These are phyloP conservation scores for Platycnemis pennipes DNA, from an alignment of 2,888 invertebrate genomes.

Conservation along the genomic window DNA sequence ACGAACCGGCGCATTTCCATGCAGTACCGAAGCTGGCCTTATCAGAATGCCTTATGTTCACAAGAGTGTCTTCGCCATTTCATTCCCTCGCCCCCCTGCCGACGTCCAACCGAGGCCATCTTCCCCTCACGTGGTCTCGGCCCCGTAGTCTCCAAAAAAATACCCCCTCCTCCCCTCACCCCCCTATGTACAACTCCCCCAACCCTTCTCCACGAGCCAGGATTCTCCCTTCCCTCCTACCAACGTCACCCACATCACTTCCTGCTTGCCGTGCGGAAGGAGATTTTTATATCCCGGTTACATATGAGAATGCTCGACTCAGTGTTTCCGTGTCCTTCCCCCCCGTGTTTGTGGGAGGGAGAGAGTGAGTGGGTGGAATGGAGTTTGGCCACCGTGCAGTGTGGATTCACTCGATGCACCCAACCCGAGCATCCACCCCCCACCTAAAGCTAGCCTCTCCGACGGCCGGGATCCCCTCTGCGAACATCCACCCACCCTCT, in stretches of 20 bases:
- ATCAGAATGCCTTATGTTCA: neutral
- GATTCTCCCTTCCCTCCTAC: neutral
- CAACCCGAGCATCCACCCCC: neutral
- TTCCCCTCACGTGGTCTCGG: neutral
- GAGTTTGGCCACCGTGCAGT: slow-evolving; percentile 1
- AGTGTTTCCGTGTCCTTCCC: neutral
- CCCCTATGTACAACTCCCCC: neutral
- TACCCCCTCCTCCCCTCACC: too few species aligned
- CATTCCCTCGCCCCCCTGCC: neutral
- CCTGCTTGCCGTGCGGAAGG: neutral
- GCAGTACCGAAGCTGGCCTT: neutral
- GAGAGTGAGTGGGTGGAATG: neutral
- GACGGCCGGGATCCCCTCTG: neutral
- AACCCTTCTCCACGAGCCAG: neutral
- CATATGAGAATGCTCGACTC: neutral
- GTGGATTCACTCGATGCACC: neutral
- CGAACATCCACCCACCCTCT: neutral
- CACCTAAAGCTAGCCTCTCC: neutral
- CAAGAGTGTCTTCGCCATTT: neutral
- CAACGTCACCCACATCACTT: neutral
- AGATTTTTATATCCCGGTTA: slow-evolving; percentile 10
- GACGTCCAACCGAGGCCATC: neutral
- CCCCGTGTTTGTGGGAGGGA: neutral
- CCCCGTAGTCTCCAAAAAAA: too few species aligned
- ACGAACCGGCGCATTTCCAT: neutral